Evolutionary conservation across 1,140 invertebrate genomes (phyloP), one percentile per base, ranked within the genome.

Genomic region (Chlorops oryzae): DNA sequence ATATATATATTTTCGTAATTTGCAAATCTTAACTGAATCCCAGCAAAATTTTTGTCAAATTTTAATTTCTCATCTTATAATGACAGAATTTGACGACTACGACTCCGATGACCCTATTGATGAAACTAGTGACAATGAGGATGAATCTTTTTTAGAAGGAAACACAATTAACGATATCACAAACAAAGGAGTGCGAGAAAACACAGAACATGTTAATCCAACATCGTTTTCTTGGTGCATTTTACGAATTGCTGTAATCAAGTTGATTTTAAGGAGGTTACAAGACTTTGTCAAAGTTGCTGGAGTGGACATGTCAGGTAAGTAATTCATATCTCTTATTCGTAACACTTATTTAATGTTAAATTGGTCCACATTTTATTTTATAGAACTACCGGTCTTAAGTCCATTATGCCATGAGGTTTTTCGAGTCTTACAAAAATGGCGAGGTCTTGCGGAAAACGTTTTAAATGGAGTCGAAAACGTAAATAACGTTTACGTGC

Each of bases 211-310:
- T 70, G 83, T 84, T 24, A 90, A 96, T 77, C 88, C 92, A 4
- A 86, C 87, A 58, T 93, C 90, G 13, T 97, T 94, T 70, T 90
- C 90, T 47, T 99, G 96, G 96, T 83, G 84, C 59, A 82, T 99
- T 35, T 85, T 99, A 72, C 82, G 94, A 56, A 81, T 92, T 60
- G 88, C 93, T 27, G 82, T 92, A 50, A 80, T 97, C 27, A 85
- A 86, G 62, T 81, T 95, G 41, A 83, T 91, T 24, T 85, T 91
- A 57, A 74, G 80, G 38, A 89, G 93, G 59, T 72, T 99, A 39
- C 78, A 80, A 61, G 74, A 79, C 51, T 78, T 80, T 62, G 62
- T 80, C 49, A 84, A 84, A 51, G 78, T 91, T 18, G 87, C 91
- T 54, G 92, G 92, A 48, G 89, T 96, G 62, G 94, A 98, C 70